These are phyloP conservation scores for Neodontobutis hainanensis DNA, from an alignment of 2,113 vertebrate species.

Conservation along the genomic window DNA sequence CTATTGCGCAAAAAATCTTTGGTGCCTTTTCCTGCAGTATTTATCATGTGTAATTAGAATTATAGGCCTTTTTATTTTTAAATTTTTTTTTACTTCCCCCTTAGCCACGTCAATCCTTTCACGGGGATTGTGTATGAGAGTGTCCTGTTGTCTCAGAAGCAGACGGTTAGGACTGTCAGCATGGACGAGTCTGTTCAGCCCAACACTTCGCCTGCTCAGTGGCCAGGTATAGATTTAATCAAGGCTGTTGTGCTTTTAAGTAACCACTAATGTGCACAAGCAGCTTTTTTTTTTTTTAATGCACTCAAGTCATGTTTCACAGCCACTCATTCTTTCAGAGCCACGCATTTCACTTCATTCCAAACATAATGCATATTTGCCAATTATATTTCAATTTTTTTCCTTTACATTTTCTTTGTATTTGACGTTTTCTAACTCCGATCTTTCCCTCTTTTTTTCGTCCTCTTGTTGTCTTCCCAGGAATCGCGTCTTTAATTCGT, in stretches of 20 bases:
- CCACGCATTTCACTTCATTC: too few species aligned
- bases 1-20: too few species aligned
- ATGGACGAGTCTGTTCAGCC: slow-evolving; percentile 89
- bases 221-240: slow-evolving; percentile 86
- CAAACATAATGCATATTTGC: too few species aligned
- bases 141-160: slow-evolving; percentile 85
- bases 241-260: not conserved
- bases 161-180: slow-evolving; percentile 81
- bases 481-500: slow-evolving; percentile 83
- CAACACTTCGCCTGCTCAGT: slow-evolving; percentile 92
- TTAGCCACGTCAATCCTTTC: slow-evolving; percentile 92
- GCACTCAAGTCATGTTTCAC: too few species aligned
- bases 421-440: not conserved
- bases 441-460: not conserved
- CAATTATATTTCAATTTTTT: not conserved
- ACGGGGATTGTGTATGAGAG: slow-evolving; percentile 95
- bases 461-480: slow-evolving; percentile 54
- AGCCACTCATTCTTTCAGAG: too few species aligned
- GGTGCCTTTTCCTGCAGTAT: not conserved
- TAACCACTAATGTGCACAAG: not conserved
- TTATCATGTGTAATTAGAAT: slow-evolving; percentile 22
- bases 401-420: not conserved
- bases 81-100: slow-evolving; percentile 30
- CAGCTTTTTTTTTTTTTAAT: too few species aligned
- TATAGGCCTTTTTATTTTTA: slow-evolving; percentile 6